Conservation (phyloP, 30 jellyfish, hydroid and myxozoan species). For the Aurelia sp. region DNA sequence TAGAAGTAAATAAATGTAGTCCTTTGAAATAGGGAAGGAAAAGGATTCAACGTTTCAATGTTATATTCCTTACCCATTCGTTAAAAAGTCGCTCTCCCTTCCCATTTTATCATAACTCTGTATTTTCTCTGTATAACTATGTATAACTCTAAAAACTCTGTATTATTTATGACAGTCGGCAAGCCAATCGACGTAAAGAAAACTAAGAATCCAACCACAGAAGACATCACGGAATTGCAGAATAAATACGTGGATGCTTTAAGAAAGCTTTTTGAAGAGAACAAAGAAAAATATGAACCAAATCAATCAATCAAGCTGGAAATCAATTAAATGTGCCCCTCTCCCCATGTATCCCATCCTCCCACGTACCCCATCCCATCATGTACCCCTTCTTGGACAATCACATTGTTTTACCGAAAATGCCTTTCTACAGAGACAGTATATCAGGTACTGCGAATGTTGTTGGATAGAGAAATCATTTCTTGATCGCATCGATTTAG, state of each 20-base stretch:
- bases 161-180: constrained; percentile 74
- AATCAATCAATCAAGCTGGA: constrained; percentile 20
- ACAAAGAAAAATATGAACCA: constrained; percentile 59
- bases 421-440: too few species aligned
- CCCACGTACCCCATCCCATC: neutral
- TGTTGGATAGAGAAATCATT: too few species aligned
- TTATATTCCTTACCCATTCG: neutral
- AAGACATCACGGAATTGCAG: constrained; percentile 67
- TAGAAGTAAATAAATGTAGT: too few species aligned
- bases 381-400: neutral
- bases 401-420: too few species aligned
- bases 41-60: too few species aligned
- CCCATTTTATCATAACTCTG: neutral
- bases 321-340: neutral
- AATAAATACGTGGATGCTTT: constrained; percentile 57
- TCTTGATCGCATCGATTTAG: too few species aligned
- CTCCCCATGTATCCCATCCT: neutral
- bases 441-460: too few species aligned
- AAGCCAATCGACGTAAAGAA: constrained; percentile 76
- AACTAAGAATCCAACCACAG: constrained; percentile 75
- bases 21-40: too few species aligned
- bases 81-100: neutral
- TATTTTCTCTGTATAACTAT: too few species aligned
- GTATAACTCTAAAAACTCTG: too few species aligned
- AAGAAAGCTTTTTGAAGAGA: constrained; percentile 64